Evolutionary conservation across 2,797 vertebrate species (phyloP), one percentile per base, ranked within the genome.

Genomic region (Neosalanx taihuensis): DNA sequence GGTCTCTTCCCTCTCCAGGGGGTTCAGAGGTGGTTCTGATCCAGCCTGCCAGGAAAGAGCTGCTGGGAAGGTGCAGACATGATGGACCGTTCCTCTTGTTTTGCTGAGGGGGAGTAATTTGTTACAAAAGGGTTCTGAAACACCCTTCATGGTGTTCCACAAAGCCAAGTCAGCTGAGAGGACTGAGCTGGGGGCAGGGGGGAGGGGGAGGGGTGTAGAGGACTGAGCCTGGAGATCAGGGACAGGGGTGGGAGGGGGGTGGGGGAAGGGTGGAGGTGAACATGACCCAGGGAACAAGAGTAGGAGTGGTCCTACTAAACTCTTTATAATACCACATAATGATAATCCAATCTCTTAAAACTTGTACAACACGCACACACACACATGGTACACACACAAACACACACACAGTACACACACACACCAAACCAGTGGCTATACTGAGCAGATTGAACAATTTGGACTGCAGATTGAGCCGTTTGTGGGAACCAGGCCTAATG

Each of bases 101-200:
- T 53, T 26, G 59, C 72, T 64, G 17, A 29, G 61, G 66, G 59
- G 72, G 67, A 74, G 72, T 73, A 69, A 77, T 74, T 49, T 6
- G 64, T 79, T 85, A 92, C 87, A 75, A 83, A 80, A 76, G 73
- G 74, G 20, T 76, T 64, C 71, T 56, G 78, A 41, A 78, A 75
- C 81, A 63, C 82, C 80, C 60, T 59, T 53, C 78, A 46, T 5
- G 35, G 70, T 72, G 73, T 66, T 82, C 73, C 76, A 79, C 78
- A 92, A 93, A 93, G 87, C 92, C 88, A 75, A 90, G 90, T 94
- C 93, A 94, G 91, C 91, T 94, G 92, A 94, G 88, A 86, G 77
- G 88, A 87, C 88, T 93, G 81, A 92, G 85, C 84, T 62, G 30
- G 20, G 3, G 29, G 72, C 74, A 72, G 57, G 59, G 69, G n/a